Base-by-base conservation (phyloP, 2,888 invertebrate species). In the Ceraclea dissimilis region DNA sequence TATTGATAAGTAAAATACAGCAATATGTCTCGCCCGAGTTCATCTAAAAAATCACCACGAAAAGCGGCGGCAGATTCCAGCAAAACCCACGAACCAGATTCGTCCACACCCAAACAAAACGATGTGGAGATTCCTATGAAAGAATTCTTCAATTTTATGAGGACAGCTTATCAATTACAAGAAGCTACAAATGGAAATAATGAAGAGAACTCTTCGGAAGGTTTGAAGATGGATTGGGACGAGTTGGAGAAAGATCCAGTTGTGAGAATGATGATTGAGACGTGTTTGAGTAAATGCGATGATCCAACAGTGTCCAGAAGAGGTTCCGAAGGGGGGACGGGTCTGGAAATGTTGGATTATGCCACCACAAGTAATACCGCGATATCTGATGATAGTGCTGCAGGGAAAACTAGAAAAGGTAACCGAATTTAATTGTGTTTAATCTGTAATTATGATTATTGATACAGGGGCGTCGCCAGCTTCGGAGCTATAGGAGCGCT, bases 111-210 rank as follows among this genome's bases (percentile, higher is more conserved):
- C 2, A 47, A 47, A 47, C 6, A 4, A 5, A 39, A 39, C 13
- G 39, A 39, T 39, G 18, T 54, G 8, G 83, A 86, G 69, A 81
- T 86, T 50, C 82, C 85, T 0, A 80, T 85, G 6, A 81, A 82
- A 68, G 82, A 84, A 64, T 86, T 87, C 66, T 80, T 87, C 64
- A 84, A 85, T 66, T 86, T 86, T 66, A 79, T 87, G 74, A 82
- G 82, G 68, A 85, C 84, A 6, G 86, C 86, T 0, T 87, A 86
- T 69, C 85, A 85, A 72, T 82, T 86, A 59, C 60, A 62, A 47
- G 63, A 63, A 47, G 59, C 58, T 13, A 61, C 62, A 39, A 61
- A 63, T 52, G 62, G 63, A 73, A 76, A 63, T 5, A 71, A 71
- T 26, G 72, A 78, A 65, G 69, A 78, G 62, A 57, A 71, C 70